Percentiles rank a stretch among this genome's conserved stretches.
Conservation (phyloP, 2,113 vertebrate genomes). For the Xiphophorus couchianus region DNA sequence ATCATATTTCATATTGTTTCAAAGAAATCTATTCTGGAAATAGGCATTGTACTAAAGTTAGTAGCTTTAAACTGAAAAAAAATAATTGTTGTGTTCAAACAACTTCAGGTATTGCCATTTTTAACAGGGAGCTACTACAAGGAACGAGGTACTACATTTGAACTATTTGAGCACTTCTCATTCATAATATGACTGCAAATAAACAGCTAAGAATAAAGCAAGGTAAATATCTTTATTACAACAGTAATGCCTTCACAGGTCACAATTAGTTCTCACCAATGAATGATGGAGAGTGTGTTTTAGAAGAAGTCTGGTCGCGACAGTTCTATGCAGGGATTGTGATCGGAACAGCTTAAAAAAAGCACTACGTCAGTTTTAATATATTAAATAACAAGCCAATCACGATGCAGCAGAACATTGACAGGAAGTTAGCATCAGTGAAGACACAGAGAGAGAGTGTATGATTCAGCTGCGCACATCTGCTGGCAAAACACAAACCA, state of each 20-base stretch:
- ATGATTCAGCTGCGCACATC: conserved; percentile 32
- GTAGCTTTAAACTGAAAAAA: too few relatives aligned
- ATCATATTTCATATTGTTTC: too few relatives aligned
- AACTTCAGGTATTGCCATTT: too few relatives aligned
- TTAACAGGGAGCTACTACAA: too few relatives aligned
- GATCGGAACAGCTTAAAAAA: conserved; percentile 5
- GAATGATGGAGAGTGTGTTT: background rate
- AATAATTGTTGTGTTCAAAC: too few relatives aligned
- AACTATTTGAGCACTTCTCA: too few relatives aligned
- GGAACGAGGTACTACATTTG: too few relatives aligned
- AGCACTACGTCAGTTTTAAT: conserved; percentile 4
- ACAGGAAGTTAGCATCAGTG: background rate
- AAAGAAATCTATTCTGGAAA: too few relatives aligned
- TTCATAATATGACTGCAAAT: too few relatives aligned
- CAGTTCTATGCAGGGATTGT: conserved; percentile 5
- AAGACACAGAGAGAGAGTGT: background rate
- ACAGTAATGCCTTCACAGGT: background rate
- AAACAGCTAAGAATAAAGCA: too few relatives aligned
- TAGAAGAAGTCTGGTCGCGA: background rate
- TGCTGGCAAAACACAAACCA: conserved; percentile 43
- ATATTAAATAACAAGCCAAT: conserved; percentile 14
- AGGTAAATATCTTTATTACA: too few relatives aligned
- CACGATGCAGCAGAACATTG: background rate
- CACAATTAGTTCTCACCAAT: background rate
- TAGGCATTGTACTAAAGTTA: too few relatives aligned